Evolutionary conservation across 2,797 vertebrate genomes (phyloP).

Genomic region (Meriones psammophilus): DNA sequence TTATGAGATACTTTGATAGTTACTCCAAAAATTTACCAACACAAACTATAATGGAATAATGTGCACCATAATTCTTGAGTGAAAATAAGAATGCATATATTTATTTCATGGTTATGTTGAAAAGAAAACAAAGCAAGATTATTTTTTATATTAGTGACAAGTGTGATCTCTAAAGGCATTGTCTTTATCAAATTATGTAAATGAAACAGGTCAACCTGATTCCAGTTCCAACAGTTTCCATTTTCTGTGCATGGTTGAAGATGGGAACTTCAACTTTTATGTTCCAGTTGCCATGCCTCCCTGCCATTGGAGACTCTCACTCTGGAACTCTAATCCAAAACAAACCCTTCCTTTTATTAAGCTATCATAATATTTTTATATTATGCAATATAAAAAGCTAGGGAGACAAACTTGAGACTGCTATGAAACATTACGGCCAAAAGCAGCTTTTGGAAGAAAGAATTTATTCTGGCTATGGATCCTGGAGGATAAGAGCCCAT

Average conservation of each 20-base stretch:
- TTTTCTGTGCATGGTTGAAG: not conserved
- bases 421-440: not conserved
- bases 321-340: not conserved
- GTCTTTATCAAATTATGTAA: not conserved
- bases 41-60: not conserved
- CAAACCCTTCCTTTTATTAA: not conserved
- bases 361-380: too few species aligned
- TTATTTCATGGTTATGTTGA: not conserved
- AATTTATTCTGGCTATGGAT: not conserved
- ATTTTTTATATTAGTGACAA: not conserved
- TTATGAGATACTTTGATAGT: not conserved
- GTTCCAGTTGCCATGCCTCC: not conserved
- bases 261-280: too few species aligned
- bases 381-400: not conserved
- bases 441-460: not conserved
- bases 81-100: not conserved
- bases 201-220: not conserved
- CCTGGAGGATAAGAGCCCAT: not conserved
- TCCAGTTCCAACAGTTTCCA: not conserved
- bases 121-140: not conserved
- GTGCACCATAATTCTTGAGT: not conserved
- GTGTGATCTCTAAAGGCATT: not conserved
- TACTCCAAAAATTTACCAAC: not conserved
- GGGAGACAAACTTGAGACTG: too few species aligned
- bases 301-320: not conserved